phyloP scores from a whole-genome alignment of 2,113 vertebrate species.

The Macrotis lagotis region DNA sequence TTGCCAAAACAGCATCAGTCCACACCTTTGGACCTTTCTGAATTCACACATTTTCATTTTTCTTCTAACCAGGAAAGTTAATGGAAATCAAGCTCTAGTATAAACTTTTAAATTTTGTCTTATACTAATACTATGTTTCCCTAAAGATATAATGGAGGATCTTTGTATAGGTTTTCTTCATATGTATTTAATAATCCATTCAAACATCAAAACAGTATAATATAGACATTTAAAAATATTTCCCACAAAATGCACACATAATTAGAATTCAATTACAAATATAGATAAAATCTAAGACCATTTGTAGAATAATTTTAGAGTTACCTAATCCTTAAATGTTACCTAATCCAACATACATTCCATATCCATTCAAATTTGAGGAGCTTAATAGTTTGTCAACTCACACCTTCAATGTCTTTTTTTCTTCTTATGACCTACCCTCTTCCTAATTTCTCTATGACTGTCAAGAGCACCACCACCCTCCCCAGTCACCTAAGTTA shows the following conservation, averaged over 20 bases:
- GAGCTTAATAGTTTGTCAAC: neutral
- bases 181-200: neutral
- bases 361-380: neutral
- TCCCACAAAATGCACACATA: conserved; percentile 17
- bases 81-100: neutral
- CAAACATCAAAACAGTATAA: conserved; percentile 30
- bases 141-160: neutral
- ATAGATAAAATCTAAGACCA: neutral
- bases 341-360: neutral
- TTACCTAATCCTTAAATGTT: neutral
- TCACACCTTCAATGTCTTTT: neutral
- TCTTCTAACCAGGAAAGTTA: neutral
- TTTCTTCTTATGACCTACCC: neutral
- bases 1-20: neutral
- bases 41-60: conserved; percentile 27
- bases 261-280: neutral
- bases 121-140: neutral
- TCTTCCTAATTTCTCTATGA: neutral
- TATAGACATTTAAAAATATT: neutral
- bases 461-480: neutral
- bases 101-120: conserved; percentile 19
- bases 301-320: neutral
- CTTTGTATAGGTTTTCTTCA: neutral
- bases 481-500: neutral
- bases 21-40: conserved; percentile 34